phyloP scores from a whole-genome alignment of 2,797 vertebrate genomes.

The Nasua narica region DNA sequence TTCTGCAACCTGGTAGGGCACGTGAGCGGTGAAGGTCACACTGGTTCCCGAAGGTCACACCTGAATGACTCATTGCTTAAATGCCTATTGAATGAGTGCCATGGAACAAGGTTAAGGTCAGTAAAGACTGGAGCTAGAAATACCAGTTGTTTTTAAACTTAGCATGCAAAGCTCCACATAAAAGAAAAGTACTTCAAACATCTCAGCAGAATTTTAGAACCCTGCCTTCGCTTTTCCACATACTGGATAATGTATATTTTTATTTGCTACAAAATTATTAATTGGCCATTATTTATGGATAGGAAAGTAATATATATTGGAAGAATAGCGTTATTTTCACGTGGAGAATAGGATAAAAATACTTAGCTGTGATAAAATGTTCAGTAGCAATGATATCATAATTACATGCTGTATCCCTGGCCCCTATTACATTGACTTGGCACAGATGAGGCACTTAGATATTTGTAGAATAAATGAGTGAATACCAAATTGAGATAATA shows the following conservation, averaged over 20 bases:
- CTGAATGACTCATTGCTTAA: not conserved
- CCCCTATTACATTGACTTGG: not conserved
- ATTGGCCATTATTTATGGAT: not conserved
- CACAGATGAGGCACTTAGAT: not conserved
- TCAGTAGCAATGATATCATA: not conserved
- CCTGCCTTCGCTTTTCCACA: not conserved
- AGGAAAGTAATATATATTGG: not conserved
- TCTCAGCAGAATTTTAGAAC: constrained; percentile 23
- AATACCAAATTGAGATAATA: not conserved
- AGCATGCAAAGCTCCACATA: not conserved
- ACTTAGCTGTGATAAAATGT: not conserved
- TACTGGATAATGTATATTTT: not conserved
- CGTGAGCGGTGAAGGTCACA: not conserved
- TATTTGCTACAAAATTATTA: constrained; percentile 2
- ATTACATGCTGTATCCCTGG: not conserved
- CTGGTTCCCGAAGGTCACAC: not conserved
- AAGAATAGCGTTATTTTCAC: not conserved
- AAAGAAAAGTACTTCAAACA: not conserved
- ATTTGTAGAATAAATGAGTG: constrained; percentile 2
- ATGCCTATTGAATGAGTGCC: not conserved
- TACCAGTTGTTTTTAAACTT: constrained; percentile 29
- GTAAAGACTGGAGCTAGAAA: not conserved
- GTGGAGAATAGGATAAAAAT: constrained; percentile 16
- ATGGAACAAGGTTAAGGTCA: not conserved
- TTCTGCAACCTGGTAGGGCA: not conserved